Percentiles rank a stretch among this genome's conserved stretches.
These are phyloP conservation scores for Actinostola sp. DNA, from an alignment of 92 coral and sea anemone genomes.

Conservation along the genomic window DNA sequence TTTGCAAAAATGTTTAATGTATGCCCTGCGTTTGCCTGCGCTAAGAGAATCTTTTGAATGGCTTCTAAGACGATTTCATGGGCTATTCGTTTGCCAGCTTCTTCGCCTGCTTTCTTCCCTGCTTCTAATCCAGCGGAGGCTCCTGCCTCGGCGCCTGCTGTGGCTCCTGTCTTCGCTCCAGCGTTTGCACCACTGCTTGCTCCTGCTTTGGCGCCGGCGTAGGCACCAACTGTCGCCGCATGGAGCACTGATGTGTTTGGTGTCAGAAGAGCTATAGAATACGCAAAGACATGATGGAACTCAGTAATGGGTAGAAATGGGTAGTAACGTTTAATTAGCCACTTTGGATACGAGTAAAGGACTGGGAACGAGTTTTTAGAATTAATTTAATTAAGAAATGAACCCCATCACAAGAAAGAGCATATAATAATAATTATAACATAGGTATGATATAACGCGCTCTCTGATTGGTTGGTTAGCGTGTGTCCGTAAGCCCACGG, in stretches of 20 bases:
- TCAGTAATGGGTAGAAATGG: background rate
- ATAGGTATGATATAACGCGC: too few relatives aligned
- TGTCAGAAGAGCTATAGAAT: conserved; percentile 31
- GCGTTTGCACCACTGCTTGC: conserved; percentile 70
- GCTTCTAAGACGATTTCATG: conserved; percentile 61
- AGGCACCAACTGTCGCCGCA: conserved; percentile 70
- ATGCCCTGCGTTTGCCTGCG: conserved; percentile 50
- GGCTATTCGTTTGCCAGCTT: conserved; percentile 72
- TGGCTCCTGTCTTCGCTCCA: conserved; percentile 75
- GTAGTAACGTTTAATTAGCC: background rate
- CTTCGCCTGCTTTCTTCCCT: conserved; percentile 75
- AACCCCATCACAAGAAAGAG: too few relatives aligned
- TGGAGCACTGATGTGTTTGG: conserved; percentile 63
- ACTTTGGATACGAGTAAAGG: background rate
- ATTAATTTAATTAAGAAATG: too few relatives aligned
- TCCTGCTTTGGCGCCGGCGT: conserved; percentile 74
- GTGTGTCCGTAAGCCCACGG: too few relatives aligned
- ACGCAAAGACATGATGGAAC: background rate
- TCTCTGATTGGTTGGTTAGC: too few relatives aligned
- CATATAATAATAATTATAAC: too few relatives aligned
- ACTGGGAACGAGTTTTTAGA: too few relatives aligned
- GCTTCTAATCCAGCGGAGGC: conserved; percentile 81
- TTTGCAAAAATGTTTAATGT: conserved; percentile 52
- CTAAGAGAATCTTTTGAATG: conserved; percentile 50
- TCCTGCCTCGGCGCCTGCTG: conserved; percentile 93